Evolutionary conservation across 2,888 invertebrate genomes (phyloP).

Genomic region (Ctena decussata): DNA sequence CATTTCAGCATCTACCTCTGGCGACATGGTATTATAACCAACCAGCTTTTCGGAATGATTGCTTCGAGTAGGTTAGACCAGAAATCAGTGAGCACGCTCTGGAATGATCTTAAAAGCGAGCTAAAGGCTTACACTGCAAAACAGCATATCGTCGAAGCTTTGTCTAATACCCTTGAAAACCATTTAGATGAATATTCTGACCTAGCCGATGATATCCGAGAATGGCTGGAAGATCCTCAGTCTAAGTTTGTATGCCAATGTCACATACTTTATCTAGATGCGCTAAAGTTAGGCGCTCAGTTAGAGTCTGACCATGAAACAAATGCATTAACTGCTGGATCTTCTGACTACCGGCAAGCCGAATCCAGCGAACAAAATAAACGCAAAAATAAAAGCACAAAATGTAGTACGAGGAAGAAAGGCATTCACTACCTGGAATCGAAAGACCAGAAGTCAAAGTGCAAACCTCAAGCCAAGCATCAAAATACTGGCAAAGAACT

Average conservation of each 20-base stretch:
- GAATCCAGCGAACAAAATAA: not conserved
- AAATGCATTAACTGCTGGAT: not conserved
- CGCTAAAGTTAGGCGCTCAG: not conserved
- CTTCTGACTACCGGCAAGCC: not conserved
- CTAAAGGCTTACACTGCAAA: not conserved
- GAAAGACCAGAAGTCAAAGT: not conserved
- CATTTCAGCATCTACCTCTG: not conserved
- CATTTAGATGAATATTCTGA: not conserved
- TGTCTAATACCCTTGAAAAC: not conserved
- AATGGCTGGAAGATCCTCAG: not conserved
- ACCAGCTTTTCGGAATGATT: not conserved
- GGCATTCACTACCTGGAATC: not conserved
- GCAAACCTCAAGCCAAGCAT: not conserved
- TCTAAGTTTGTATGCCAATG: not conserved
- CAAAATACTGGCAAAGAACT: not conserved
- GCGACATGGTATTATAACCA: not conserved
- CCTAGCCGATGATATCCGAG: not conserved
- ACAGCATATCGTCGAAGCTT: not conserved
- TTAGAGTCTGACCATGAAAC: not conserved
- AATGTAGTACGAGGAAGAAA: not conserved
- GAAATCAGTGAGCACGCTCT: not conserved
- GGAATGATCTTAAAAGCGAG: not conserved
- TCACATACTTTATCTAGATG: not conserved
- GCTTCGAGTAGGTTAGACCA: not conserved
- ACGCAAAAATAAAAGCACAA: not conserved